Percentiles rank a stretch among this genome's conserved stretches.
These are phyloP conservation scores for Sander lucioperca DNA, from an alignment of 2,113 vertebrate species.

Conservation along the genomic window DNA sequence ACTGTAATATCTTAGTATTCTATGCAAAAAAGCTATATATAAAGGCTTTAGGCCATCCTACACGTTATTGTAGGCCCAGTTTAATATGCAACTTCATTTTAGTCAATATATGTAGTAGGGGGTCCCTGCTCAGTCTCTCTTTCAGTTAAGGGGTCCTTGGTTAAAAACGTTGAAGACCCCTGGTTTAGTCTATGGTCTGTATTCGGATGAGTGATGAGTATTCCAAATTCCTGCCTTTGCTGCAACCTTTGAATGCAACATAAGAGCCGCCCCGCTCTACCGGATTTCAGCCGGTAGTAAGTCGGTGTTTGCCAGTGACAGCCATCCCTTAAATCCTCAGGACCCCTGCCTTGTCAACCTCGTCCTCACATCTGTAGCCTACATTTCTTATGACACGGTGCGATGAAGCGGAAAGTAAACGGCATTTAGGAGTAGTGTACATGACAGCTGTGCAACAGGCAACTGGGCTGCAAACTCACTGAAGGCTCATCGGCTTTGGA, in stretches of 20 bases:
- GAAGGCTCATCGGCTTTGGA: constrained; percentile 45
- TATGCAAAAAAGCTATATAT: too few relatives aligned
- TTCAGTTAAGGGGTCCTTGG: too few relatives aligned
- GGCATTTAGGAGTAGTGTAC: background rate
- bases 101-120: too few relatives aligned
- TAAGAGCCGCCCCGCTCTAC: constrained; percentile 54
- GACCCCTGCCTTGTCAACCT: constrained; percentile 3
- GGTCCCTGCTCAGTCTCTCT: too few relatives aligned
- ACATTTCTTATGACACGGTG: background rate
- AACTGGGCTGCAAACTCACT: constrained; percentile 49
- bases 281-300: constrained; percentile 49
- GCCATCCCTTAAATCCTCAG: constrained; percentile 3
- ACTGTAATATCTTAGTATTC: too few relatives aligned
- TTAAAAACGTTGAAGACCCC: too few relatives aligned
- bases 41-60: too few relatives aligned
- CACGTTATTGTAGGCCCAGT: too few relatives aligned
- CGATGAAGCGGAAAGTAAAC: background rate
- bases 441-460: constrained; percentile 64
- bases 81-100: too few relatives aligned
- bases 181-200: background rate
- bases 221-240: constrained; percentile 5
- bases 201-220: too few relatives aligned
- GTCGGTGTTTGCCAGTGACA: constrained; percentile 33
- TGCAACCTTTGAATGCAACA: constrained; percentile 46
- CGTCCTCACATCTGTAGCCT: background rate